phyloP scores from a whole-genome alignment of 1,140 invertebrate species.

The Tetranychus urticae region DNA sequence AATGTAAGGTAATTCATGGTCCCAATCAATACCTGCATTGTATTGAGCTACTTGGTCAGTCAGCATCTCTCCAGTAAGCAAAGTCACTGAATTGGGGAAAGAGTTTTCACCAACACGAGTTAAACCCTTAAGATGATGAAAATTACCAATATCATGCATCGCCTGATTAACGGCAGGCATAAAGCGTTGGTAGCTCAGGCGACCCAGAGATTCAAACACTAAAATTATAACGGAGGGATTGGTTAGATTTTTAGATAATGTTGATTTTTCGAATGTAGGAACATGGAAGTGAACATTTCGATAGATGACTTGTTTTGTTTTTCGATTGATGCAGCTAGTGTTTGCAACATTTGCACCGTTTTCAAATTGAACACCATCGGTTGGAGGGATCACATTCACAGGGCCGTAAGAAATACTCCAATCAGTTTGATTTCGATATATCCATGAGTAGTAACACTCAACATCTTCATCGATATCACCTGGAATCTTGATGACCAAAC shows the following conservation, averaged over 20 bases:
- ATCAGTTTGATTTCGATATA: neutral
- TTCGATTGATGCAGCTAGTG: neutral
- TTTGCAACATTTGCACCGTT: neutral
- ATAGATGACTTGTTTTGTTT: neutral
- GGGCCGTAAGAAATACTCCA: neutral
- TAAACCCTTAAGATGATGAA: constrained; percentile 31
- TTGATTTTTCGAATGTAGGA: neutral
- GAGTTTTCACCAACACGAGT: constrained; percentile 23
- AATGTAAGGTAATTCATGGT: constrained; percentile 11
- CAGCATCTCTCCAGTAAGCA: constrained; percentile 16
- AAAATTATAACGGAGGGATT: constrained; percentile 5
- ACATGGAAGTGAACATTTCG: neutral
- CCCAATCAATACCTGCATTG: neutral
- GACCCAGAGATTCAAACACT: constrained; percentile 7
- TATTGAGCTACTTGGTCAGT: neutral
- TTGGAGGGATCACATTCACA: neutral
- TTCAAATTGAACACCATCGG: neutral
- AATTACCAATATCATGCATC: neutral
- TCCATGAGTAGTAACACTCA: neutral
- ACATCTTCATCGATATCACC: neutral
- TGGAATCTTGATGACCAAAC: neutral
- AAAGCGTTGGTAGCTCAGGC: neutral
- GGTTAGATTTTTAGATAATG: neutral
- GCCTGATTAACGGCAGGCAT: no score
- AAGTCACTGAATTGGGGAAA: constrained; percentile 21